Conservation (phyloP, 2,113 vertebrate genomes). For the Mormoops blainvillei region DNA sequence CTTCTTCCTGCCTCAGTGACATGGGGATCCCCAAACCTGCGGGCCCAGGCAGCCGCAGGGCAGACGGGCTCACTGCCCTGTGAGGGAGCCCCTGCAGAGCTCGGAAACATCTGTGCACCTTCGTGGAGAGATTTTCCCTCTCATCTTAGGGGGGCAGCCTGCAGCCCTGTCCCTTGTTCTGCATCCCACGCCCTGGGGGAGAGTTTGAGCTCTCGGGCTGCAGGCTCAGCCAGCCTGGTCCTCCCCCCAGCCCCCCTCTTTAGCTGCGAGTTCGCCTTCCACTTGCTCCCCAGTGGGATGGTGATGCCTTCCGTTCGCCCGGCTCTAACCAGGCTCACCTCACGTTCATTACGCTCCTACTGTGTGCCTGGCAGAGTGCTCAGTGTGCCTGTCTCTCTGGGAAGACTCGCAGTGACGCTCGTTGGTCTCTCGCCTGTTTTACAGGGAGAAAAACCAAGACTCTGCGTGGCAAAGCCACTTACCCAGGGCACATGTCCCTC, state of each 20-base stretch:
- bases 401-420: background rate
- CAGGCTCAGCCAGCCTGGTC: background rate
- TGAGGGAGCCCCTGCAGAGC: background rate
- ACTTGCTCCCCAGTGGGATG: background rate
- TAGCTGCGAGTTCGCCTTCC: background rate
- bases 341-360: background rate
- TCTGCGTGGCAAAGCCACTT: background rate
- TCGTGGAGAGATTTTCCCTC: background rate
- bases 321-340: background rate
- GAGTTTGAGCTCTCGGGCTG: background rate
- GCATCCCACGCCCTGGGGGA: background rate
- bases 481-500: background rate
- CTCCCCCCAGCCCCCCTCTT: background rate
- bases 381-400: background rate
- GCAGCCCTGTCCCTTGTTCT: background rate
- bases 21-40: background rate
- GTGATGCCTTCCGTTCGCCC: background rate
- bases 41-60: rapidly evolving
- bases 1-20: background rate
- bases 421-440: background rate
- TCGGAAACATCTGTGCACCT: background rate
- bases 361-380: background rate
- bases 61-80: background rate
- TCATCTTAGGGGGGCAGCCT: background rate
- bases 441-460: background rate